Evolutionary conservation across 2,113 vertebrate genomes (phyloP).

Genomic region (Bos indicus): DNA sequence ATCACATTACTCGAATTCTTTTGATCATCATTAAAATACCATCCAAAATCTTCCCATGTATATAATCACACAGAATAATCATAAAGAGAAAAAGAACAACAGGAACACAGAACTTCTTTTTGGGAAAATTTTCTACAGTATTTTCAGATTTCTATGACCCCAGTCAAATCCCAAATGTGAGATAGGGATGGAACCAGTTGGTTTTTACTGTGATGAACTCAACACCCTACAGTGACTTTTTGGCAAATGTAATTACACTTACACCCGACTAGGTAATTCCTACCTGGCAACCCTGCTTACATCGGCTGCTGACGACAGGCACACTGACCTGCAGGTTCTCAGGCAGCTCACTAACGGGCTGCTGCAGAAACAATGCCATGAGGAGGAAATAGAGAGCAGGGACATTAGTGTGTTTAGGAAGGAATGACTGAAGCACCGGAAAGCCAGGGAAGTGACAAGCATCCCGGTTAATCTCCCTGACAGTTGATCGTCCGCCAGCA

Average conservation of each 20-base stretch:
- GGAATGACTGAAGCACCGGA: conserved; percentile 92
- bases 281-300: conserved; percentile 85
- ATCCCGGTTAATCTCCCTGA: conserved; percentile 97
- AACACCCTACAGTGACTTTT: not conserved
- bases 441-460: conserved; percentile 98
- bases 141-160: not conserved
- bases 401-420: conserved; percentile 97
- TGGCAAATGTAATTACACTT: conserved; percentile 20
- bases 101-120: not conserved
- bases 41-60: not conserved
- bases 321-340: conserved; percentile 97
- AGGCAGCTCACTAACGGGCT: conserved; percentile 95
- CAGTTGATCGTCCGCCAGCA: conserved; percentile 91
- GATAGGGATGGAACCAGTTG: not conserved
- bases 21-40: not conserved
- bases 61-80: not conserved
- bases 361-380: conserved; percentile 98
- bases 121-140: not conserved
- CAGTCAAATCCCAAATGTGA: not conserved
- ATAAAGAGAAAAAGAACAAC: not conserved
- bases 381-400: conserved; percentile 98
- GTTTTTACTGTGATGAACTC: conserved; percentile 16
- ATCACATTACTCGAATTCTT: not conserved
- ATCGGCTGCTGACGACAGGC: conserved; percentile 82
- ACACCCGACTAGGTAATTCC: conserved; percentile 74